Evolutionary conservation across 1,140 invertebrate genomes (phyloP).

Genomic region (Phocides pigmalion): DNA sequence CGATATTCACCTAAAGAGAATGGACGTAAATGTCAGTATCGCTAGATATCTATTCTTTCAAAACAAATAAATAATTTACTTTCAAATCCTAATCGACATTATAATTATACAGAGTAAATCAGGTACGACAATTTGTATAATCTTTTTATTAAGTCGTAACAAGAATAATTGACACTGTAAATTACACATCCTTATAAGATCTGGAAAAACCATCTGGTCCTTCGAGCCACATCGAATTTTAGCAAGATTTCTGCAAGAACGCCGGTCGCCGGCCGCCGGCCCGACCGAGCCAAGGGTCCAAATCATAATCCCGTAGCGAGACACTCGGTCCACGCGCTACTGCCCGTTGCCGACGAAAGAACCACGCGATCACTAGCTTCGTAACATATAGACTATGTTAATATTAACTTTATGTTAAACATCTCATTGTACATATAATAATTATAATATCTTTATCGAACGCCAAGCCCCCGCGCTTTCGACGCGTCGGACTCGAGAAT

Average conservation of each 20-base stretch:
- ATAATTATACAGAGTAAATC: slow-evolving; percentile 27
- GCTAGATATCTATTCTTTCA: slow-evolving; percentile 10
- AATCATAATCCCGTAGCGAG: slow-evolving; percentile 48
- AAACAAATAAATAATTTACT: slow-evolving; percentile 14
- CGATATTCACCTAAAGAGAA: slow-evolving; percentile 22
- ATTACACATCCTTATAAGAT: slow-evolving; percentile 1
- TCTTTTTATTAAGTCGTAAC: slow-evolving; percentile 24
- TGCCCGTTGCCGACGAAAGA: slow-evolving; percentile 56
- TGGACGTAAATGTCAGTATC: slow-evolving; percentile 30
- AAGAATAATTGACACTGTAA: slow-evolving; percentile 32
- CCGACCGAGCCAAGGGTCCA: slow-evolving; percentile 48
- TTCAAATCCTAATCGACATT: slow-evolving; percentile 19
- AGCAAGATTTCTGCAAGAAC: slow-evolving; percentile 3
- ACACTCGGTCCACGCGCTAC: slow-evolving; percentile 48
- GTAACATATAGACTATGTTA: slow-evolving; percentile 61
- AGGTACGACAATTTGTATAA: slow-evolving; percentile 35
- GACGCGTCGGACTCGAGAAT: slow-evolving; percentile 45
- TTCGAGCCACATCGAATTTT: slow-evolving; percentile 31
- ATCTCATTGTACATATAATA: slow-evolving; percentile 61
- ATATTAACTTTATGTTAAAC: slow-evolving; percentile 61
- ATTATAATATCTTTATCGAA: slow-evolving; percentile 51
- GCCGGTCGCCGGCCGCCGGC: slow-evolving; percentile 40
- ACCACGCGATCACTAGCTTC: slow-evolving; percentile 63
- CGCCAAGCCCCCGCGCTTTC: slow-evolving; percentile 38
- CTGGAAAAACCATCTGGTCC: slow-evolving; percentile 31